Percentiles rank a stretch among this genome's conserved stretches.
Evolutionary conservation across 2,113 vertebrate genomes (phyloP).

Genomic region (Sinocyclocheilus rhinocerous): DNA sequence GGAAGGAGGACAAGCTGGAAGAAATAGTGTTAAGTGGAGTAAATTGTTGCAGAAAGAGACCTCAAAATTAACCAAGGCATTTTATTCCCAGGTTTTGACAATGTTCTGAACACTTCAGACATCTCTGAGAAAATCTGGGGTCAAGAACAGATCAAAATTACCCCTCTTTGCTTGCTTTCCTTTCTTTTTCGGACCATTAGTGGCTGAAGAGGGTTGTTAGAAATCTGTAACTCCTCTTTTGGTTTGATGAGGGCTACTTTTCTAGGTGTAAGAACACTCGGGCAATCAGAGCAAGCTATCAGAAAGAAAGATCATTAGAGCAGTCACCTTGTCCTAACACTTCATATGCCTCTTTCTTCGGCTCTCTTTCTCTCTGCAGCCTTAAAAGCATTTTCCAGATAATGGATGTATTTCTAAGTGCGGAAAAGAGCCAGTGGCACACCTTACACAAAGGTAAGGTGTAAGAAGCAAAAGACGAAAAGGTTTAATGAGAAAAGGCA

Average conservation of each 20-base stretch:
- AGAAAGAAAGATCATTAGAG: conserved; percentile 51
- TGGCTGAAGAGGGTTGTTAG: conserved; percentile 45
- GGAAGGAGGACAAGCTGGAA: no score
- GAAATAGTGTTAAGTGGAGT: no score
- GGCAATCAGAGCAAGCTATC: conserved; percentile 25
- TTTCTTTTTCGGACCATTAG: conserved; percentile 51
- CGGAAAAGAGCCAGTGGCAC: conserved; percentile 24
- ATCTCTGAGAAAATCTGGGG: conserved; percentile 42
- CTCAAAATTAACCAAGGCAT: conserved; percentile 35
- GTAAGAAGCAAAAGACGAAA: conserved; percentile 3
- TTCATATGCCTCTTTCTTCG: conserved; percentile 11
- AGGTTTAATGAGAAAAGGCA: conserved; percentile 1
- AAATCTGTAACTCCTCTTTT: conserved; percentile 51
- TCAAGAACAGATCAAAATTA: conserved; percentile 24
- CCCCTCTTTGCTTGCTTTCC: background rate
- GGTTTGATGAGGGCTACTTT: conserved; percentile 47
- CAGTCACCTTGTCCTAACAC: conserved; percentile 42
- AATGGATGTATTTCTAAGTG: conserved; percentile 37
- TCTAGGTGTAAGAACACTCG: conserved; percentile 33
- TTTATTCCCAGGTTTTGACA: conserved; percentile 32
- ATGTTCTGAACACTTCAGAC: conserved; percentile 35
- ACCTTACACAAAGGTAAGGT: conserved; percentile 27
- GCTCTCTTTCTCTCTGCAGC: conserved; percentile 24
- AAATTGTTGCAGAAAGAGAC: background rate
- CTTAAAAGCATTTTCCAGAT: conserved; percentile 36